Evolutionary conservation across 2,113 vertebrate genomes (phyloP), one percentile per base, ranked within the genome.

Genomic region (Halcyon malimbica): DNA sequence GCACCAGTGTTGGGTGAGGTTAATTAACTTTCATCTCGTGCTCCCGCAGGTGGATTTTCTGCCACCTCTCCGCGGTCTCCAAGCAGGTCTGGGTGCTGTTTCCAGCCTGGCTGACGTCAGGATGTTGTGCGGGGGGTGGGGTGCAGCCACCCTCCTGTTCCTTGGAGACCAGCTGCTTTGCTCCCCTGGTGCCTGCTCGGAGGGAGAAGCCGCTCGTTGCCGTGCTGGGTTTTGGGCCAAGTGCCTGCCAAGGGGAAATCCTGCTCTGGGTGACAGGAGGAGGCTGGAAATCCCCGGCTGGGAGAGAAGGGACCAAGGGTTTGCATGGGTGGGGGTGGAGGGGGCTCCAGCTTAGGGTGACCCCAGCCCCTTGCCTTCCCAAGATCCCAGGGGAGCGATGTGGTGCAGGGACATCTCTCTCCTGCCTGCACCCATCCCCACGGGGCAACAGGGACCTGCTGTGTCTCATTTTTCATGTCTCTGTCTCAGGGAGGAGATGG

Each of bases 71-170:
- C 74, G 90, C 10, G 44, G 95, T 97, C 94, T 89, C 96, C 92
- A 95, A 93, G 94, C 97, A 97, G 95, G 97, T 95, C 95, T 64
- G 64, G 80, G 94, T 75, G 96, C 83, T 6, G 78, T 94, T 96
- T 97, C 96, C 97, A 97, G 44, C 77, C 82, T 6, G 21, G 88
- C 53, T 97, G 97, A 97, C 96, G 97, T 98, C 98, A 98, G 46
- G 96, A 92, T 96, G 92, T 82, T 64, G 31, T 64, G 93, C 33
- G 1, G 19, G 86, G 63, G 11, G 12, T 19, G 65, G 14, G 31
- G 31, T 51, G 42, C 95, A 97, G 96, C 96, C 76, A 44, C 87
- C 65, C 23, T 64, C 19, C 74, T 3, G 84, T 94, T 95, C 94
- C 97, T 93, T 97, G 94, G 98, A 96, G 94, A 97, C 96, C 48